Base-by-base conservation (phyloP, 2,888 invertebrate species). In the Crepidodera aurea region DNA sequence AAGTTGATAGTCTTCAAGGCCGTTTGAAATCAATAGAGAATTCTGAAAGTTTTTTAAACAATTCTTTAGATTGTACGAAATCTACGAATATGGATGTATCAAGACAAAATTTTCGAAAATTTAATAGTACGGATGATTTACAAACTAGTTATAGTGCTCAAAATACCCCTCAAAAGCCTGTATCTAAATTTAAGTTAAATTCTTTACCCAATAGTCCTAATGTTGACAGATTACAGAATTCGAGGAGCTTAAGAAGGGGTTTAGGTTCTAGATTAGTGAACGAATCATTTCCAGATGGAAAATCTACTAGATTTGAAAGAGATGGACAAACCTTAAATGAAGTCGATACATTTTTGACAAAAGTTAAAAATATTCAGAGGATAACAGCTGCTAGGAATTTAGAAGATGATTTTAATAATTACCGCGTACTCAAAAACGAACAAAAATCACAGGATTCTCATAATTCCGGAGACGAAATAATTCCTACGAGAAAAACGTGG, bases 1-100 rank as follows among this genome's bases (percentile, higher is more conserved):
- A 88, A 64, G 84, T 90, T 32, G 86, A 86, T 75, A 82, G 84
- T 48, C 83, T 86, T 48, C 84, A 85, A 71, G 79, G 74, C 65
- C 79, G 85, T 50, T 78, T 86, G 22, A 79, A 77, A 54, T 77
- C 79, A 1, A 85, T 86, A 25, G 85, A 85, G 74, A 81, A 77
- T 22, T 79, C 77, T 65, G 64, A 69, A 18, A 78, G 74, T 66
- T 68, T 73, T 25, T 40, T 68, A 18, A 71, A 67, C 27, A 72
- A 67, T 58, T 71, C 71, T n/a, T 56, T 75, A 15, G 73, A 75
- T 60, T 68, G 64, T 19, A 44, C 63, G 8, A 65, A 70, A 13
- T 51, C 51, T 2, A 32, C 60, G 55, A 71, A 53, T 59, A 66
- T 62, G 62, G 60, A 61, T 10, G 62, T 54, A 46, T 50, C 40